Base-by-base conservation (phyloP, 1,140 invertebrate species). In the Hormaphis cornu region DNA sequence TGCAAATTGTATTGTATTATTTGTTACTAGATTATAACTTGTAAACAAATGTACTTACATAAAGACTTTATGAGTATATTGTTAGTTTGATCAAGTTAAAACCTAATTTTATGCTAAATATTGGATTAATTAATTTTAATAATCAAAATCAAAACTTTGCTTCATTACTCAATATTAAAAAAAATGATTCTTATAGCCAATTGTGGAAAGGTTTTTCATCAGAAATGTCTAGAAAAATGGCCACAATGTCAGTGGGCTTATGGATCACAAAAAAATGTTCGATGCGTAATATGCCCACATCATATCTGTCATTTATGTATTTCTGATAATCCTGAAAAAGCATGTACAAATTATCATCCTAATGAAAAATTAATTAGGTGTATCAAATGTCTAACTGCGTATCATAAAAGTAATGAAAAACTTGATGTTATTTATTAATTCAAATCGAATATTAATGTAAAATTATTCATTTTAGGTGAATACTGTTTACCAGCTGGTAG, bases 251-350 rank as follows among this genome's bases (percentile, higher is more conserved):
- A 84, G 80, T 87, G 83, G 71, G 82, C 73, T 79, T 86, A 71
- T 84, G 85, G 73, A 75, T 66, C 18, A 16, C 26, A 35, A 7
- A 44, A 40, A 0, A 71, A 66, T 35, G 16, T 24, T 7, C 82
- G 76, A 78, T 79, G 16, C 78, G 77, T 86, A 4, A 82, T 82
- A 0, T 97, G 94, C 79, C 93, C 94, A 0, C 82, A 87, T 28
- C 94, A 97, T 76, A 81, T 86, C 1, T 97, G 95, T 76, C 91
- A 94, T 74, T 94, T 90, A 0, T 97, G 94, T 77, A 85, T 86
- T n/a, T 89, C 86, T 0, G 89, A 93, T 72, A 87, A 92, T 78
- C 86, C 88, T 5, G 82, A 85, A 75, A 82, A 85, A 12, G 81
- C 81, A 59, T 71, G 70, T 35, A 81, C 80, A 72, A 80, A 80